Conservation (phyloP, 2,888 invertebrate genomes). For the Kryphioiulus occultus region DNA sequence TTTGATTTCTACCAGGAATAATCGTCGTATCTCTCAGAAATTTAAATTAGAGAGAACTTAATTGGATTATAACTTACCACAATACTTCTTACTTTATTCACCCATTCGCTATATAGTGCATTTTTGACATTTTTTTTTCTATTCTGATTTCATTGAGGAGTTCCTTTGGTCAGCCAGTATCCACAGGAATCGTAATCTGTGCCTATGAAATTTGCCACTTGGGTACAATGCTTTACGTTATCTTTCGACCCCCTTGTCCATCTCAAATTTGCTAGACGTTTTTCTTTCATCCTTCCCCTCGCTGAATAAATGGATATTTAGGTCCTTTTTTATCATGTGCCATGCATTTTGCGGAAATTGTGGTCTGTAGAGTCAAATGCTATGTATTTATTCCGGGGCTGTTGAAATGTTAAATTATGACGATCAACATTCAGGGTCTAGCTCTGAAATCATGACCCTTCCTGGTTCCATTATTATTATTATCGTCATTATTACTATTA, state of each 20-base stretch:
- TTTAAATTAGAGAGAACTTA: too few species aligned
- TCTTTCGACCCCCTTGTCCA: neutral
- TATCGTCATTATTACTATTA: neutral
- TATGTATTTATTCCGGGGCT: neutral
- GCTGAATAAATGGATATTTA: neutral
- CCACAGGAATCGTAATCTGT: neutral
- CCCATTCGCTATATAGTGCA: too few species aligned
- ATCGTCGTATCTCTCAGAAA: too few species aligned
- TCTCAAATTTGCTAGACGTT: neutral
- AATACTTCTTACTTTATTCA: too few species aligned
- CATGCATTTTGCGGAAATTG: constrained; percentile 34
- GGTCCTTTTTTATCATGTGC: neutral
- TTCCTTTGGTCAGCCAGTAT: neutral
- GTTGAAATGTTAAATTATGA: constrained; percentile 3
- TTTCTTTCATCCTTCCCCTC: neutral
- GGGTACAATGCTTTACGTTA: neutral
- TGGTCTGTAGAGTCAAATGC: constrained; percentile 13
- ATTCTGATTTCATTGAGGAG: too few species aligned
- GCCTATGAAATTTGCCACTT: neutral
- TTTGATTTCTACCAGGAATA: too few species aligned
- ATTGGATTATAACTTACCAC: too few species aligned
- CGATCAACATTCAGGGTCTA: neutral
- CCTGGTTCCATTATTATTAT: neutral
- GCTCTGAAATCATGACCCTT: neutral
- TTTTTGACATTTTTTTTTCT: too few species aligned